Percentiles rank a stretch among this genome's conserved stretches.
Conservation (phyloP, 2,113 vertebrate genomes). For the Pyrgilauda ruficollis region DNA sequence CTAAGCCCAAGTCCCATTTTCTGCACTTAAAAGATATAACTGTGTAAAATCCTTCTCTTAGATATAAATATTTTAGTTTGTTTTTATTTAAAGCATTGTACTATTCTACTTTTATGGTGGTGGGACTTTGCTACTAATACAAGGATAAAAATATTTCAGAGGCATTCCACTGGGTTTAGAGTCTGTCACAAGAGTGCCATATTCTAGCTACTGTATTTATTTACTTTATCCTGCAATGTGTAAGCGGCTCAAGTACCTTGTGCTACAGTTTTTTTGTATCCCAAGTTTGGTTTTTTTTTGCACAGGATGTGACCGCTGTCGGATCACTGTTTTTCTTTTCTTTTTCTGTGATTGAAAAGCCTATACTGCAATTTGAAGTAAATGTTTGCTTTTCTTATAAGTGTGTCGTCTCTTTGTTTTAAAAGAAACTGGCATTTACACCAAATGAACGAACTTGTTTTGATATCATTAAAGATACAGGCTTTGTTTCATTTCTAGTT, state of each 20-base stretch:
- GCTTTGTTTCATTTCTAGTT: not conserved
- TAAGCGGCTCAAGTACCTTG: slow-evolving; percentile 68
- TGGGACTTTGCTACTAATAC: slow-evolving; percentile 80
- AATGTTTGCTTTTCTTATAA: slow-evolving; percentile 80
- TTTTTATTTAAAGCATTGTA: slow-evolving; percentile 79
- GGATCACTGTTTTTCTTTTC: slow-evolving; percentile 73
- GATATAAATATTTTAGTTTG: slow-evolving; percentile 75
- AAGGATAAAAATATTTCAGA: slow-evolving; percentile 68
- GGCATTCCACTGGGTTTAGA: slow-evolving; percentile 74
- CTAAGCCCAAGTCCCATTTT: slow-evolving; percentile 66
- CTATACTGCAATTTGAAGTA: slow-evolving; percentile 79
- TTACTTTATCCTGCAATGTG: slow-evolving; percentile 70
- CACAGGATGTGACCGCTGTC: slow-evolving; percentile 79
- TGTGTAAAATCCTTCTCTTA: slow-evolving; percentile 74
- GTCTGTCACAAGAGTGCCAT: slow-evolving; percentile 70
- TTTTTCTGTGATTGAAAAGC: slow-evolving; percentile 81
- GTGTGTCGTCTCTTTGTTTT: slow-evolving; percentile 32
- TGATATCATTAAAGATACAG: not conserved
- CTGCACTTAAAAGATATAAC: slow-evolving; percentile 72
- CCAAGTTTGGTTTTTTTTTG: slow-evolving; percentile 37
- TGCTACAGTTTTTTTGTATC: slow-evolving; percentile 71
- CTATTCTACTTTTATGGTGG: slow-evolving; percentile 73
- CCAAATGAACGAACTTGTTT: not conserved
- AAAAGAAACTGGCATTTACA: not conserved
- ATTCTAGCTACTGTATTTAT: slow-evolving; percentile 77